Evolutionary conservation across 2,888 invertebrate species (phyloP).

Genomic region (Cryptocephalus primarius): DNA sequence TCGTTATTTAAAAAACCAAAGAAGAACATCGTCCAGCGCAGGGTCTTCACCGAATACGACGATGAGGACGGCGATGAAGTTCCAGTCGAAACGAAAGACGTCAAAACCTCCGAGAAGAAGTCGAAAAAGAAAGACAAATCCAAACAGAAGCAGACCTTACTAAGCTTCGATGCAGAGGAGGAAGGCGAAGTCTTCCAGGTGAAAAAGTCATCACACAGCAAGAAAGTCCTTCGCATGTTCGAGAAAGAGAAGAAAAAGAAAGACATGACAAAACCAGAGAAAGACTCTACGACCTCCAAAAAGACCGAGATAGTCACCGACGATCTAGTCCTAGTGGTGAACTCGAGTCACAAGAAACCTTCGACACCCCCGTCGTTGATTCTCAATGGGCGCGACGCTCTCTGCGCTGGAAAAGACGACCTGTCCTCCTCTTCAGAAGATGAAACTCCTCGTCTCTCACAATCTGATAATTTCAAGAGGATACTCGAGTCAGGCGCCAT

Average conservation of each 20-base stretch:
- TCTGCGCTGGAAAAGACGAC: conserved; percentile 63
- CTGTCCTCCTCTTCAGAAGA: conserved; percentile 54
- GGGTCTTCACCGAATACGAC: conserved; percentile 57
- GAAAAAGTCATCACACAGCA: conserved; percentile 90
- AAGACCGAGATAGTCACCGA: conserved; percentile 59
- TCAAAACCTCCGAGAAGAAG: conserved; percentile 23
- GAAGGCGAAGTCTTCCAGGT: conserved; percentile 87
- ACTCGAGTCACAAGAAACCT: conserved; percentile 31
- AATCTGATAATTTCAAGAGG: conserved; percentile 63
- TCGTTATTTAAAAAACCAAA: conserved; percentile 81
- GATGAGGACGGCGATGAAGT: conserved; percentile 54
- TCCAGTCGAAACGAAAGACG: conserved; percentile 33
- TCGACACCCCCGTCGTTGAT: conserved; percentile 45
- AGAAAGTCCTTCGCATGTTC: conserved; percentile 73
- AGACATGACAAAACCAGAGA: conserved; percentile 36
- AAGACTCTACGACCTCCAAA: conserved; percentile 35
- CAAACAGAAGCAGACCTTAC: conserved; percentile 44
- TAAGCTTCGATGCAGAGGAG: conserved; percentile 76
- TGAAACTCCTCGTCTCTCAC: conserved; percentile 45
- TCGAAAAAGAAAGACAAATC: conserved; percentile 38
- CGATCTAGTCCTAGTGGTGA: conserved; percentile 51
- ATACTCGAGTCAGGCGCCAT: conserved; percentile 82
- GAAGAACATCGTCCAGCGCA: conserved; percentile 62
- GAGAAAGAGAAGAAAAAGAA: conserved; percentile 65
- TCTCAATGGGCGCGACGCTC: conserved; percentile 69